A percentile compares a stretch with the other conserved stretches of the same genome.
Conservation (phyloP, 2,113 vertebrate genomes). For the Aix galericulata region DNA sequence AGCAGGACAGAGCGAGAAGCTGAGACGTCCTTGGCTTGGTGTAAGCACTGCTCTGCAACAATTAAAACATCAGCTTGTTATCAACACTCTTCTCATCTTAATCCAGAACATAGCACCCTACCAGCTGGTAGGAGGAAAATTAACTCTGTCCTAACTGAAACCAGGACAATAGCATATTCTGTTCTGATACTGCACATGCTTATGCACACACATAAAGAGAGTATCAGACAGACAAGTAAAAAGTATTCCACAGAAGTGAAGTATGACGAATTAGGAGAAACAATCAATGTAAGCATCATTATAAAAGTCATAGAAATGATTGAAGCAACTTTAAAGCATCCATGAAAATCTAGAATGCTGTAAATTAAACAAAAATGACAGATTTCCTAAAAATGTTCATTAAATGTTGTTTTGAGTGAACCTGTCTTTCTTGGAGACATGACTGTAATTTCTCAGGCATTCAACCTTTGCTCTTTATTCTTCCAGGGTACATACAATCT, state of each 20-base stretch:
- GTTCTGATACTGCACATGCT: neutral
- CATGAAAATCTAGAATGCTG: neutral
- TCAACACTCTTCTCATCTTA: no score
- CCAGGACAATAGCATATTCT: neutral
- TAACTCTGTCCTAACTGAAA: no score
- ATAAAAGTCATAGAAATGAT: neutral
- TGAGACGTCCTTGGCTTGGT: no score
- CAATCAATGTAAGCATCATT: neutral
- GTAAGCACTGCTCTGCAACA: no score
- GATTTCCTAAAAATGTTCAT: neutral
- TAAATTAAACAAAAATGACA: slow-evolving; percentile 15
- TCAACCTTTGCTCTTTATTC: neutral
- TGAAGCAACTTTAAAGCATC: neutral
- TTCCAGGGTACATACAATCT: neutral
- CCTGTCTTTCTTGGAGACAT: neutral
- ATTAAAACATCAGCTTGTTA: no score
- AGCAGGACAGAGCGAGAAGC: no score
- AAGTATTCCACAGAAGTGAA: neutral
- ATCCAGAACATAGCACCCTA: no score
- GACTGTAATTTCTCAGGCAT: slow-evolving; percentile 1
- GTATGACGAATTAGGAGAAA: neutral
- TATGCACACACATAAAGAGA: neutral
- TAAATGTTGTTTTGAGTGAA: slow-evolving; percentile 29
- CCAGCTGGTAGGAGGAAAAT: no score
- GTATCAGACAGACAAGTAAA: neutral